Conservation (phyloP, 2,113 vertebrate genomes). For the Proteles cristata region DNA sequence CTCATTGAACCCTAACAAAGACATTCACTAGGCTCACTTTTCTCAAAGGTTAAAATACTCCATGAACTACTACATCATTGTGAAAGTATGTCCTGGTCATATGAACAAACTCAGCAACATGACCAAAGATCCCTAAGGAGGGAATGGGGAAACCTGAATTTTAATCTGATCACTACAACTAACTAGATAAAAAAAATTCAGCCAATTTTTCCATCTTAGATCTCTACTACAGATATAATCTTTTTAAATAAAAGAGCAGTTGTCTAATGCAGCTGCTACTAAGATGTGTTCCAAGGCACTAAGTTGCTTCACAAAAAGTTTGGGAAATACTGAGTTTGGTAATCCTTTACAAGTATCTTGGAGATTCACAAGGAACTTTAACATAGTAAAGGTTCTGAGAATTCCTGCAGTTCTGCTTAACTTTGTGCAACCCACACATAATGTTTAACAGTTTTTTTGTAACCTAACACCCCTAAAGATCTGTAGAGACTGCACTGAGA, state of each 20-base stretch:
- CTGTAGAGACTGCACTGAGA: background rate
- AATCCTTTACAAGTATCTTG: background rate
- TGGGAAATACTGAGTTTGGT: background rate
- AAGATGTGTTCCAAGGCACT: slow-evolving; percentile 21
- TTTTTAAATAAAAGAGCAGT: background rate
- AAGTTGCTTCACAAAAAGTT: background rate
- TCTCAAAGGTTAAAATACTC: slow-evolving; percentile 71
- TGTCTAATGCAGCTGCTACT: slow-evolving; percentile 4
- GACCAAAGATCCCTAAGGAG: background rate
- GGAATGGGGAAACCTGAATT: background rate
- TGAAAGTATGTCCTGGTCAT: slow-evolving; percentile 55
- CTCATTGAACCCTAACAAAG: slow-evolving; percentile 29
- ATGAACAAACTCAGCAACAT: slow-evolving; percentile 43
- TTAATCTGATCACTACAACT: slow-evolving; percentile 41
- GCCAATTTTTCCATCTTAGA: background rate
- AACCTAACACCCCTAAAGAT: slow-evolving; percentile 41
- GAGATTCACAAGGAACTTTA: background rate
- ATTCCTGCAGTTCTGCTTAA: slow-evolving; percentile 12
- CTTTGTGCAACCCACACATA: background rate
- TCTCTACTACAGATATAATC: background rate
- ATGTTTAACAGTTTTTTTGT: background rate
- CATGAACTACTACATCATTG: slow-evolving; percentile 50
- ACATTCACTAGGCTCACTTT: slow-evolving; percentile 63
- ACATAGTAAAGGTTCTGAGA: slow-evolving; percentile 27
- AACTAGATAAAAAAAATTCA: slow-evolving; percentile 15